Conservation (phyloP, 2,797 vertebrate species). For the Picus viridis region DNA sequence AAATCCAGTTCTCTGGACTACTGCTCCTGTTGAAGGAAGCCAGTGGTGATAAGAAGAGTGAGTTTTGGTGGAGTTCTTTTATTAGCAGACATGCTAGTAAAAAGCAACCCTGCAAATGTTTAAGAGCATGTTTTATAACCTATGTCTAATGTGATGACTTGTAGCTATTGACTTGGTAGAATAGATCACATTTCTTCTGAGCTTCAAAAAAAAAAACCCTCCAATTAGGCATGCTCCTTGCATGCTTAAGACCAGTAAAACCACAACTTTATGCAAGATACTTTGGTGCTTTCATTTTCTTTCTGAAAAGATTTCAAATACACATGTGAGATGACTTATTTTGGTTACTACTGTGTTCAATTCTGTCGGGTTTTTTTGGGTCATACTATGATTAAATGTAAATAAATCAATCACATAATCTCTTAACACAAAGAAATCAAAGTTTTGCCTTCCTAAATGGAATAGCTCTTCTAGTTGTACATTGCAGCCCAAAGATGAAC, state of each 20-base stretch:
- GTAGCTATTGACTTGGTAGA: neutral
- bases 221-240: neutral
- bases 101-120: neutral
- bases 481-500: neutral
- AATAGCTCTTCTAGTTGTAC: neutral
- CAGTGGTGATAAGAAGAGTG: neutral
- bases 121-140: neutral
- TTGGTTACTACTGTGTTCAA: neutral
- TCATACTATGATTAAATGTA: neutral
- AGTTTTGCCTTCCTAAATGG: neutral
- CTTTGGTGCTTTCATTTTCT: neutral
- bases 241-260: neutral
- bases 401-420: neutral
- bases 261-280: neutral
- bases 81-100: neutral
- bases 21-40: neutral
- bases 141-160: neutral
- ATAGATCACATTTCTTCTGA: neutral
- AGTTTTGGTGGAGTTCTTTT: neutral
- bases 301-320: neutral
- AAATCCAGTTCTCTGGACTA: neutral
- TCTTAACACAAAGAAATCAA: neutral
- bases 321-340: neutral
- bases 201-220: neutral
- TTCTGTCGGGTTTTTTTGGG: neutral